Evolutionary conservation across 2,113 vertebrate genomes (phyloP).

Genomic region (Grus americana): DNA sequence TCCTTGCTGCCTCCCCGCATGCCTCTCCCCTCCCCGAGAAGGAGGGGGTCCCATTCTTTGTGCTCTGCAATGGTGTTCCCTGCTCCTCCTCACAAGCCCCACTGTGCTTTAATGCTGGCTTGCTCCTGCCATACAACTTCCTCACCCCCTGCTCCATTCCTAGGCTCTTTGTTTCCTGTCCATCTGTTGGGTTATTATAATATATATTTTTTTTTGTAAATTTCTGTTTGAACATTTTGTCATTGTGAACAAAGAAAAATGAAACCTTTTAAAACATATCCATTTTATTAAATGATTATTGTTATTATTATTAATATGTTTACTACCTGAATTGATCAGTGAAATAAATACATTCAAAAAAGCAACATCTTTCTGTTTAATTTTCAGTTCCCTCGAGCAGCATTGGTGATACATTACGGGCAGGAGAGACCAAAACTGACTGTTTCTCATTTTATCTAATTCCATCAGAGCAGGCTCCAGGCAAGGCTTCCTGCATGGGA

Average conservation of each 20-base stretch:
- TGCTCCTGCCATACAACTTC: neutral
- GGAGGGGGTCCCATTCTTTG: neutral
- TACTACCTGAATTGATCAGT: conserved; percentile 73
- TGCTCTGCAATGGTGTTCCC: neutral
- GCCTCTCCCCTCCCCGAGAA: neutral
- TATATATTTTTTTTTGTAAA: conserved; percentile 64
- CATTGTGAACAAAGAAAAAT: conserved; percentile 63
- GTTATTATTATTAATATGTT: conserved; percentile 66
- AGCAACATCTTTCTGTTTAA: neutral
- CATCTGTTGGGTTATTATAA: conserved; percentile 26
- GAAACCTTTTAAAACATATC: conserved; percentile 67
- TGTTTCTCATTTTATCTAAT: neutral
- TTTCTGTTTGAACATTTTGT: conserved; percentile 69
- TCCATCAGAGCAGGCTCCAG: neutral
- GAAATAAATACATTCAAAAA: conserved; percentile 64
- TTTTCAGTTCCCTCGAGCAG: neutral
- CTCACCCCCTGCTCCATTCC: neutral
- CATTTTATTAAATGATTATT: conserved; percentile 73
- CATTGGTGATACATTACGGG: neutral
- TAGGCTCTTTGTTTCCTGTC: conserved; percentile 42
- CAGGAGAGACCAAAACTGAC: neutral
- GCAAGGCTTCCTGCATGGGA: neutral
- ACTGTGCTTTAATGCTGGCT: conserved; percentile 31
- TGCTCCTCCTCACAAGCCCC: neutral
- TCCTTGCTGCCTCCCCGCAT: conserved; percentile 17